phyloP scores from a whole-genome alignment of 2,113 vertebrate genomes.

The Ictalurus punctatus region DNA sequence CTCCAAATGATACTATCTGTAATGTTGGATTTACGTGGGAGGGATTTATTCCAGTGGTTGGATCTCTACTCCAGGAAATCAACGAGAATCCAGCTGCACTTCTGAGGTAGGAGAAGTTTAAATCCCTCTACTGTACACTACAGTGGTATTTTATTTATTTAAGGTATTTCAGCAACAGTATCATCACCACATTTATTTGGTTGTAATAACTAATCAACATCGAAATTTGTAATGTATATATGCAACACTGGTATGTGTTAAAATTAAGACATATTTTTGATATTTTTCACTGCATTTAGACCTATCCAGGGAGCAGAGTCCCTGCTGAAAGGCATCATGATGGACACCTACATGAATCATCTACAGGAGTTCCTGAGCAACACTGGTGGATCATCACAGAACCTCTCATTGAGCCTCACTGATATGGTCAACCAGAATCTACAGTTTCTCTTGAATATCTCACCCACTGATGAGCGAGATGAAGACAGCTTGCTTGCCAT shows the following conservation, averaged over 20 bases:
- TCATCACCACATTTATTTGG: neutral
- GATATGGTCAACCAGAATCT: constrained; percentile 56
- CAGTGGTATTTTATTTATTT: neutral
- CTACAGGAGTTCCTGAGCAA: constrained; percentile 40
- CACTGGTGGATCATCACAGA: constrained; percentile 48
- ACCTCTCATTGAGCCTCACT: constrained; percentile 57
- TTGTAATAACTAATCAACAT: neutral
- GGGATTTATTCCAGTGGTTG: constrained; percentile 31
- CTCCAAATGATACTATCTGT: constrained; percentile 29
- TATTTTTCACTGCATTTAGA: constrained; percentile 14
- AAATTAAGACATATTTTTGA: neutral
- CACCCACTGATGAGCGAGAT: constrained; percentile 39
- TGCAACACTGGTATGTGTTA: neutral
- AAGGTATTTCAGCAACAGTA: too few relatives aligned
- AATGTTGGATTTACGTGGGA: constrained; percentile 50
- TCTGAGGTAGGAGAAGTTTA: constrained; percentile 48
- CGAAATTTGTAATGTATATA: neutral
- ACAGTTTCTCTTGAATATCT: constrained; percentile 41
- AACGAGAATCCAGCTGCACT: constrained; percentile 40
- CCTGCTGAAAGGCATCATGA: constrained; percentile 63
- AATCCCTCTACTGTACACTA: neutral
- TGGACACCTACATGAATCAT: constrained; percentile 40
- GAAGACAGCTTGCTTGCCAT: constrained; percentile 51
- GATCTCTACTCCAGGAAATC: constrained; percentile 39
- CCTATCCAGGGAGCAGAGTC: constrained; percentile 64